Percentiles rank a stretch among this genome's conserved stretches.
These are phyloP conservation scores for Dermatophagoides farinae DNA, from an alignment of 1,140 invertebrate genomes.

Conservation along the genomic window DNA sequence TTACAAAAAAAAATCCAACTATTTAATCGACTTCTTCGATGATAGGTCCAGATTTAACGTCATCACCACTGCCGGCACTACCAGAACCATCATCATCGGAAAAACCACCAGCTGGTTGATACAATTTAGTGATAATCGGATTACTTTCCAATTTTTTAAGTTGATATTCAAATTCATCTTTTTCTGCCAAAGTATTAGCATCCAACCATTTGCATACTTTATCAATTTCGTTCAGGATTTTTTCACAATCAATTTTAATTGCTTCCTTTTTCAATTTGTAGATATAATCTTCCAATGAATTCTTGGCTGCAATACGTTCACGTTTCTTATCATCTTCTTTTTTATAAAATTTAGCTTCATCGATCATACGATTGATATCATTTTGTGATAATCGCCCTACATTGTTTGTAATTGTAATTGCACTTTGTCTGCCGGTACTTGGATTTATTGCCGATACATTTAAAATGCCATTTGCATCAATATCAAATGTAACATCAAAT, in stretches of 20 bases:
- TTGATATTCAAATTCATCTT: slow-evolving; percentile 80
- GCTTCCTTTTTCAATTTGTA: slow-evolving; percentile 51
- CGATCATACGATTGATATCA: slow-evolving; percentile 91
- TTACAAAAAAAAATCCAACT: too few relatives aligned
- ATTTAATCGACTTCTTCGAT: slow-evolving; percentile 15
- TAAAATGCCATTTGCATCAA: slow-evolving; percentile 29
- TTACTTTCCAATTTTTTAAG: slow-evolving; percentile 39
- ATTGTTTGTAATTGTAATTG: slow-evolving; percentile 94
- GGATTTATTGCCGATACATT: slow-evolving; percentile 38
- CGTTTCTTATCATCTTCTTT: slow-evolving; percentile 74
- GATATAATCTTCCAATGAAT: slow-evolving; percentile 35
- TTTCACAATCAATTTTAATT: slow-evolving; percentile 50
- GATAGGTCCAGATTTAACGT: slow-evolving; percentile 4
- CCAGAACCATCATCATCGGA: background rate
- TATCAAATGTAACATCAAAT: slow-evolving; percentile 31
- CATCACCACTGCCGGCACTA: background rate
- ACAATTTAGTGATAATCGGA: slow-evolving; percentile 31
- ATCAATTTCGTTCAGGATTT: slow-evolving; percentile 70
- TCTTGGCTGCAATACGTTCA: slow-evolving; percentile 44
- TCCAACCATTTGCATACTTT: slow-evolving; percentile 86
- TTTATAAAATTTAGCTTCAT: slow-evolving; percentile 88
- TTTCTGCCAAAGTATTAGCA: slow-evolving; percentile 58
- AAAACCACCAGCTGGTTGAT: slow-evolving; percentile 26
- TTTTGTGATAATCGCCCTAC: slow-evolving; percentile 88
- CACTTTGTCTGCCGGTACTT: slow-evolving; percentile 80